These are phyloP conservation scores for Quadroppia sp. DNA, from an alignment of 2,888 invertebrate genomes.

Conservation along the genomic window DNA sequence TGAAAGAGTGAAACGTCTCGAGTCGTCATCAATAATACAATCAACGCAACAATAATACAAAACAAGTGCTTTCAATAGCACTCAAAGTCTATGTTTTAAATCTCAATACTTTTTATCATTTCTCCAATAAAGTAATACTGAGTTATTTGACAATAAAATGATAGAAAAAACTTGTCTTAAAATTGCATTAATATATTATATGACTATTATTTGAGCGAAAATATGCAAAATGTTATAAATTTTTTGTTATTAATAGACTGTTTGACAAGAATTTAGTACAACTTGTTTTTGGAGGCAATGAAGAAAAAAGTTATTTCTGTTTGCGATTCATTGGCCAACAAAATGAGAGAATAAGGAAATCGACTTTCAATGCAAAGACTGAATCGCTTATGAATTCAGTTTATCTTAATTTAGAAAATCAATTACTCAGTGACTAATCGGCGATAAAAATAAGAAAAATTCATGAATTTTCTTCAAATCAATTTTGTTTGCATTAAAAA, in stretches of 20 bases:
- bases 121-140: too few relatives aligned
- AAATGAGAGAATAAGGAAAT: slow-evolving; percentile 1
- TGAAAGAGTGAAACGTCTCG: neutral
- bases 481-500: neutral
- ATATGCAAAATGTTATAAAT: neutral
- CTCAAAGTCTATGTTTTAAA: neutral
- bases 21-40: neutral
- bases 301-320: neutral
- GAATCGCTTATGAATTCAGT: neutral
- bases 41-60: neutral
- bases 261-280: slow-evolving; percentile 4
- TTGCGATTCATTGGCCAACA: neutral
- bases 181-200: too few relatives aligned
- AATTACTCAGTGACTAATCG: neutral
- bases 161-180: too few relatives aligned
- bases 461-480: neutral
- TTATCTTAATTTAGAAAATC: slow-evolving; percentile 15
- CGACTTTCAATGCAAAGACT: neutral
- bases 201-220: neutral
- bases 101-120: neutral
- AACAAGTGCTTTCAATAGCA: too few relatives aligned
- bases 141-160: too few relatives aligned
- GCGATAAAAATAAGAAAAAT: neutral
- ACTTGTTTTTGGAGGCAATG: neutral
- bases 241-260: slow-evolving; percentile 1